phyloP scores from a whole-genome alignment of 2,888 invertebrate species.

The Phaonia tiefii region DNA sequence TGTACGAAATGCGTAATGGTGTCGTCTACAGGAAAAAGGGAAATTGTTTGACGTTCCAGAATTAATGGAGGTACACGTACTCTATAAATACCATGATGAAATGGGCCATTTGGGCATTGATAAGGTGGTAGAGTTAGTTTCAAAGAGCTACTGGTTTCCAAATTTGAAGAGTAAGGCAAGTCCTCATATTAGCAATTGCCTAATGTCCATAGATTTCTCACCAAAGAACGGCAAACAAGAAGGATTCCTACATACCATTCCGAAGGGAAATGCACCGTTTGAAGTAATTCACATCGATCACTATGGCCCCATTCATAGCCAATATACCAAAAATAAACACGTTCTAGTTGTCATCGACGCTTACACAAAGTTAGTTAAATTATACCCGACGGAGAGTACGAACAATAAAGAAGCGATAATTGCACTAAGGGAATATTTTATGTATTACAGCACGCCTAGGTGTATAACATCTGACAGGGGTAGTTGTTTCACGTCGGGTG shows the following conservation, averaged over 20 bases:
- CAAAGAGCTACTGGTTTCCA: conserved; percentile 49
- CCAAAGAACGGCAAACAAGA: not conserved
- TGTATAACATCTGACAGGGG: conserved; percentile 41
- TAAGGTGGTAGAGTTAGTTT: too few species aligned
- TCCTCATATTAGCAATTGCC: not conserved
- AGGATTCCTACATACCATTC: conserved; percentile 39
- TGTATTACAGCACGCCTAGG: conserved; percentile 52
- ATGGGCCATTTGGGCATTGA: too few species aligned
- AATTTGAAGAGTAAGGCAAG: not conserved
- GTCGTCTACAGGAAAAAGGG: conserved; percentile 52
- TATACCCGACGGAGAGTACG: conserved; percentile 42
- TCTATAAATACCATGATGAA: too few species aligned
- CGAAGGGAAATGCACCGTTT: conserved; percentile 42
- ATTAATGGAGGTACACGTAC: too few species aligned
- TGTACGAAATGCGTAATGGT: conserved; percentile 48
- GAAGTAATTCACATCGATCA: conserved; percentile 24
- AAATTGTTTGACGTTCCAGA: conserved; percentile 48
- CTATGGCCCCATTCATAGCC: too few species aligned
- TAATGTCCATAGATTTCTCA: not conserved
- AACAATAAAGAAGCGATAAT: conserved; percentile 40
- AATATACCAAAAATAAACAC: conserved; percentile 51
- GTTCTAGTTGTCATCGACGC: too few species aligned
- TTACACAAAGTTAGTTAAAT: conserved; percentile 49
- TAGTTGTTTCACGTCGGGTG: conserved; percentile 63
- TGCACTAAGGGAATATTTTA: conserved; percentile 68